Percentiles rank a stretch among this genome's conserved stretches.
Conservation (phyloP, 1,140 invertebrate genomes). For the Aphelenchoides fujianensis region DNA sequence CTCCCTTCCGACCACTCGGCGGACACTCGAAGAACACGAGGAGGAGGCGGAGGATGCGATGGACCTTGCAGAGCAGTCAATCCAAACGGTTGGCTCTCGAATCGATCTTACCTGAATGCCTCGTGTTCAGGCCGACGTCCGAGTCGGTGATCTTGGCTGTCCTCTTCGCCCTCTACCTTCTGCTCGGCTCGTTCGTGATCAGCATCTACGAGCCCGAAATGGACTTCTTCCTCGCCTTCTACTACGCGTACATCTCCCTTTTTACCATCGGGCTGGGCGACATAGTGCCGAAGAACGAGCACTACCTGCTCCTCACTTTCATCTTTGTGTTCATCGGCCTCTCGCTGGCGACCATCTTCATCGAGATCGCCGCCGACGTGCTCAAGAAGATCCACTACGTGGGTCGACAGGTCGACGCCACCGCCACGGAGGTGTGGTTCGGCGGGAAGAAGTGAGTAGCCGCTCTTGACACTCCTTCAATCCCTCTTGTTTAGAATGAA, state of each 20-base stretch:
- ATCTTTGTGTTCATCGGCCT: constrained; percentile 55
- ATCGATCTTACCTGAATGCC: too few relatives aligned
- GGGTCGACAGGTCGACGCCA: constrained; percentile 54
- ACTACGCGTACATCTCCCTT: constrained; percentile 56
- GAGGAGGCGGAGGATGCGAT: background rate
- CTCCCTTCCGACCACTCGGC: background rate
- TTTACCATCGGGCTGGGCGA: constrained; percentile 58
- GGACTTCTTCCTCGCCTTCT: constrained; percentile 55
- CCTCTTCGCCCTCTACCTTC: constrained; percentile 47
- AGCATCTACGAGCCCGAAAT: constrained; percentile 54
- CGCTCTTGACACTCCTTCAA: constrained; percentile 15
- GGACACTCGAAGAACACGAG: constrained; percentile 12
- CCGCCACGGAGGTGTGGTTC: constrained; percentile 57
- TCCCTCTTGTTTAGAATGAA: constrained; percentile 48
- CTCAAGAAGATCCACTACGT: constrained; percentile 59
- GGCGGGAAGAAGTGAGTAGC: constrained; percentile 56
- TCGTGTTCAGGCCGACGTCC: constrained; percentile 21
- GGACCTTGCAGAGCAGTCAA: background rate
- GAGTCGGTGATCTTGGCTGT: constrained; percentile 37
- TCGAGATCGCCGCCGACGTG: constrained; percentile 56
- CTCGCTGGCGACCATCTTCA: constrained; percentile 56
- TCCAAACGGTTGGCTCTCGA: background rate
- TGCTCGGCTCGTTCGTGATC: constrained; percentile 44
- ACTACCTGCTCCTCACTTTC: constrained; percentile 49
- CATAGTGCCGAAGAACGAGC: constrained; percentile 48